phyloP scores from a whole-genome alignment of 2,888 invertebrate genomes.

The Bombylius major region DNA sequence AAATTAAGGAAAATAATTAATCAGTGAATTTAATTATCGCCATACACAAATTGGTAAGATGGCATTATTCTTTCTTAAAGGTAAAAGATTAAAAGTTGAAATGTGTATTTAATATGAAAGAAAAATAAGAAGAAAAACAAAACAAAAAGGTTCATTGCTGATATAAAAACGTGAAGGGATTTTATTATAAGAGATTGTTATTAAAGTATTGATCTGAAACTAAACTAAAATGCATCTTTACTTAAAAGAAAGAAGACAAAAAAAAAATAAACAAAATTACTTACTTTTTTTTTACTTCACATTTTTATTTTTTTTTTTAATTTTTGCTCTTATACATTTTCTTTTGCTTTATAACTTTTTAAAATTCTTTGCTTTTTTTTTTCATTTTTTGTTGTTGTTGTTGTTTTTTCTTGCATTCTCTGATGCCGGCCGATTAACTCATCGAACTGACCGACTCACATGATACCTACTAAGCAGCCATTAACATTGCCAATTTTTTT shows the following conservation, averaged over 20 bases:
- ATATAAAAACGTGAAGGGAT: too few relatives aligned
- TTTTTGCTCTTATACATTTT: neutral
- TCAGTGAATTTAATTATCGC: slow-evolving; percentile 3
- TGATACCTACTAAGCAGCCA: neutral
- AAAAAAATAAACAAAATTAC: too few relatives aligned
- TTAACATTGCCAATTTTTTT: neutral
- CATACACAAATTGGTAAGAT: neutral
- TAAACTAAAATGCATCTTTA: too few relatives aligned
- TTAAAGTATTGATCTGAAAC: too few relatives aligned
- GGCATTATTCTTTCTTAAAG: neutral
- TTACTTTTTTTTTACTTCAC: neutral
- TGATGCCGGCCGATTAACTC: neutral
- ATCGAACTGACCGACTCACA: neutral
- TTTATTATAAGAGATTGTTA: too few relatives aligned
- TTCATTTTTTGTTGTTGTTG: neutral
- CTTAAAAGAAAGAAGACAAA: too few relatives aligned
- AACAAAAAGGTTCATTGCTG: too few relatives aligned
- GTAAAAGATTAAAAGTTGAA: too few relatives aligned
- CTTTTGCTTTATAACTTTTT: neutral
- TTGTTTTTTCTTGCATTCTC: neutral
- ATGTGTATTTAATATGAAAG: too few relatives aligned
- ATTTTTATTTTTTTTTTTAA: neutral
- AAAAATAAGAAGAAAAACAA: too few relatives aligned
- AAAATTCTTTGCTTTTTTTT: neutral
- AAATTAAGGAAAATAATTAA: slow-evolving; percentile 5